phyloP scores from a whole-genome alignment of 2,113 vertebrate species.

The Balaeniceps rex region DNA sequence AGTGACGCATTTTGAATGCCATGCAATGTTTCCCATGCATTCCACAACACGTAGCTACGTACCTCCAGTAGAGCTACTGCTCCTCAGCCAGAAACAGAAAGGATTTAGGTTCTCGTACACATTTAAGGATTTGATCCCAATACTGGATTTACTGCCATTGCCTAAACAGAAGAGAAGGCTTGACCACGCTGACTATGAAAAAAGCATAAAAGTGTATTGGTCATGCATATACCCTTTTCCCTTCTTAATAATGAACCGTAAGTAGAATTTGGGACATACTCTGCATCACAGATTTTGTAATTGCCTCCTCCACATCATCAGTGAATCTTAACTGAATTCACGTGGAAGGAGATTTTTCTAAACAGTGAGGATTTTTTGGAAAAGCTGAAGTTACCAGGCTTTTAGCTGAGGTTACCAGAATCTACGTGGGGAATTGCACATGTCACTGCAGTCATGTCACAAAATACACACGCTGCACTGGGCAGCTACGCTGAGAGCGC shows the following conservation, averaged over 20 bases:
- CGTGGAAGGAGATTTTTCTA: slow-evolving; percentile 32
- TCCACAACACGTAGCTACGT: not conserved
- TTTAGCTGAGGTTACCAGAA: not conserved
- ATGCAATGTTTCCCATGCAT: not conserved
- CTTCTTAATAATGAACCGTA: not conserved
- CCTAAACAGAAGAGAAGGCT: not conserved
- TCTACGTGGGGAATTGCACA: not conserved
- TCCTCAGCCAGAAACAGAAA: not conserved
- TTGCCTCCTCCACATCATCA: slow-evolving; percentile 13
- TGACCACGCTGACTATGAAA: not conserved
- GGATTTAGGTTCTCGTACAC: not conserved
- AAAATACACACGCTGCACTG: not conserved
- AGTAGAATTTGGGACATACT: not conserved
- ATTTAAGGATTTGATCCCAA: not conserved
- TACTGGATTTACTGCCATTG: not conserved
- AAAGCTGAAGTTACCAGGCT: slow-evolving; percentile 24
- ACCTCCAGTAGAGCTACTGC: not conserved
- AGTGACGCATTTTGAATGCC: not conserved
- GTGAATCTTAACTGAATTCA: slow-evolving; percentile 58
- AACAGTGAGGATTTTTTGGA: slow-evolving; percentile 40
- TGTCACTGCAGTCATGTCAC: not conserved
- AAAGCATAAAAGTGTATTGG: not conserved
- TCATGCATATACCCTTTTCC: not conserved
- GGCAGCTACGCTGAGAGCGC: not conserved
- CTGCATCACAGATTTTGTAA: slow-evolving; percentile 23